A percentile compares a stretch with the other conserved stretches of the same genome.
Evolutionary conservation across 2,113 vertebrate genomes (phyloP).

Genomic region (Eublepharis macularius): DNA sequence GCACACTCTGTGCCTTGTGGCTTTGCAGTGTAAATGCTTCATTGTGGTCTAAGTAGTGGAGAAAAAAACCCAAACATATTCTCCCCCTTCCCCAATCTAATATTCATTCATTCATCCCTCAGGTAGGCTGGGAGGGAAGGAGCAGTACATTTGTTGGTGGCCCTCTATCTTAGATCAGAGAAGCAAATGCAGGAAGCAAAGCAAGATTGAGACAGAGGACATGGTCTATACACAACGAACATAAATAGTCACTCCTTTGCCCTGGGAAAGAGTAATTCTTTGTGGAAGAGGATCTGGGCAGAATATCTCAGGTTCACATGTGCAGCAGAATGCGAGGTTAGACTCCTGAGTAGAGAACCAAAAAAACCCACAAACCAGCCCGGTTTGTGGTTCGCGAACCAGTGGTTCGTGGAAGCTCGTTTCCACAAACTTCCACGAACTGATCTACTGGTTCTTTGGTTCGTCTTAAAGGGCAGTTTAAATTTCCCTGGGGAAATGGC

Average conservation of each 20-base stretch:
- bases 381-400: no score
- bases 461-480: no score
- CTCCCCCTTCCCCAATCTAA: constrained; percentile 6
- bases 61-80: not conserved
- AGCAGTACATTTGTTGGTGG: not conserved
- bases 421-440: no score
- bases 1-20: constrained; percentile 21
- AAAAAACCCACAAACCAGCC: no score
- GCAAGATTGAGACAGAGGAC: not conserved
- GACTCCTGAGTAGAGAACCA: no score
- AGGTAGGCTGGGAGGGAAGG: not conserved
- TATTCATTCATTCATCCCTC: not conserved
- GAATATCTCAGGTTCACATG: no score
- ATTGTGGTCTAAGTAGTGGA: not conserved
- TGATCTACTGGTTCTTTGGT: no score
- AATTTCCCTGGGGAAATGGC: no score
- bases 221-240: not conserved
- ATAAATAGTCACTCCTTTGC: not conserved
- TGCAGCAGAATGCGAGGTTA: no score
- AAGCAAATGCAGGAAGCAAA: not conserved
- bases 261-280: not conserved
- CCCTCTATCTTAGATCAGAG: not conserved
- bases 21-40: not conserved
- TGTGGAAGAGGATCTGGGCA: not conserved
- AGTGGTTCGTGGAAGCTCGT: no score